Evolutionary conservation across 2,797 vertebrate species (phyloP), one percentile per base, ranked within the genome.

Genomic region (Geotrypetes seraphini): DNA sequence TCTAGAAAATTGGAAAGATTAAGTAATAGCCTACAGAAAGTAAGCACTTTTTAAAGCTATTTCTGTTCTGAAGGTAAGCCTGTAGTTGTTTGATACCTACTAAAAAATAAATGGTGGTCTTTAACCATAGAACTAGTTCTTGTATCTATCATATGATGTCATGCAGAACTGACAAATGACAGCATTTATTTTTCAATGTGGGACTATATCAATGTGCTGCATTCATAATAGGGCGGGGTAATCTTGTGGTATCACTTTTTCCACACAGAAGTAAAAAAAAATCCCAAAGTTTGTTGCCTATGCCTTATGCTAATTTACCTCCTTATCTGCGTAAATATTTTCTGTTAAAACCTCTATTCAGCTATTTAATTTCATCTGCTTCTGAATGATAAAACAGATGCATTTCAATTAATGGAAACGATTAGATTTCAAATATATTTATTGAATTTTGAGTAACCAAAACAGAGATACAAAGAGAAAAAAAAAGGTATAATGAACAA

Each of bases 1-100:
- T 69, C 65, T 50, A 60, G 59, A 45, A 61, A 71, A 67, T 75
- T 50, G 75, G 39, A 43, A 47, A 67, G 67, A 43, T 55, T 57
- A 68, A 73, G 69, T 78, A 66, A 79, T 63, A 67, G 57, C 64
- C 66, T 60, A 42, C 55, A 50, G 72, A 71, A 71, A 59, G 60
- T 75, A 75, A 78, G 78, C 57, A 71, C 67, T 66, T 67, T 33
- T 63, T 60, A 57, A 58, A 3, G 5, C 57, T 29, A 18, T 43
- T 64, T n/a, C n/a, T n/a, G n/a, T n/a, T n/a, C n/a, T n/a, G n/a
- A 48, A 66, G 47, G 63, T 55, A 47, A 59, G 33, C 15, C 35
- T 63, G 63, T 56, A 56, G 44, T 43, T 60, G 57, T 43, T 63
- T 58, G 69, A 71, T 73, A 69, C 29, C 24, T 43, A 35, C 25